These are phyloP conservation scores for Drosophila funebris DNA, from an alignment of 1,140 invertebrate genomes.

Conservation along the genomic window DNA sequence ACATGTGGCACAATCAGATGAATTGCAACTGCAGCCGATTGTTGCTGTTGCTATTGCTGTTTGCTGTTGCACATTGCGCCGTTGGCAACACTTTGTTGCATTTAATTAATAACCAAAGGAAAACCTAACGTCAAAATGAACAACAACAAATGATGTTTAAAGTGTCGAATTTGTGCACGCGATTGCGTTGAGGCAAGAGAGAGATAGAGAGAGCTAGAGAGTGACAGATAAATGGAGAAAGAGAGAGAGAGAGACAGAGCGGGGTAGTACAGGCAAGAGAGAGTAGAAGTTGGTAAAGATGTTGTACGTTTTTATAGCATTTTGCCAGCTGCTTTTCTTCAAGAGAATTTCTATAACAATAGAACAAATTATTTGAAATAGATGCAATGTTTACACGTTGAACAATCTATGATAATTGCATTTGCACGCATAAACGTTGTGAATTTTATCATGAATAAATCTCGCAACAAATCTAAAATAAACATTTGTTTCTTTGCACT, in stretches of 20 bases:
- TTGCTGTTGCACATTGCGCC: background rate
- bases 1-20: slow-evolving; percentile 65
- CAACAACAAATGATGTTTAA: slow-evolving; percentile 3
- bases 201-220: background rate
- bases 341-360: background rate
- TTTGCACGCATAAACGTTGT: no score
- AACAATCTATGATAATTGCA: no score
- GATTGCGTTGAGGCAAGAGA: background rate
- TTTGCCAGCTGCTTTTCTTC: no score
- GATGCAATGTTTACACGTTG: no score
- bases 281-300: no score
- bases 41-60: background rate
- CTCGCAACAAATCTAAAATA: background rate
- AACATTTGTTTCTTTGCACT: no score
- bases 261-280: no score
- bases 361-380: no score
- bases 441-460: background rate
- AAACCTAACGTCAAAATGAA: background rate
- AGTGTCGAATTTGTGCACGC: slow-evolving; percentile 22
- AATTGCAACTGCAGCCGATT: slow-evolving; percentile 48
- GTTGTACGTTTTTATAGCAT: background rate
- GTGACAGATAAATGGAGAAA: background rate
- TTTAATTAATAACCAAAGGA: slow-evolving; percentile 31
- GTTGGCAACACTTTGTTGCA: slow-evolving; percentile 27
- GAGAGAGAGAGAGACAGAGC: background rate